Conservation (phyloP, 2,797 vertebrate species). For the Thalassophryne amazonica region DNA sequence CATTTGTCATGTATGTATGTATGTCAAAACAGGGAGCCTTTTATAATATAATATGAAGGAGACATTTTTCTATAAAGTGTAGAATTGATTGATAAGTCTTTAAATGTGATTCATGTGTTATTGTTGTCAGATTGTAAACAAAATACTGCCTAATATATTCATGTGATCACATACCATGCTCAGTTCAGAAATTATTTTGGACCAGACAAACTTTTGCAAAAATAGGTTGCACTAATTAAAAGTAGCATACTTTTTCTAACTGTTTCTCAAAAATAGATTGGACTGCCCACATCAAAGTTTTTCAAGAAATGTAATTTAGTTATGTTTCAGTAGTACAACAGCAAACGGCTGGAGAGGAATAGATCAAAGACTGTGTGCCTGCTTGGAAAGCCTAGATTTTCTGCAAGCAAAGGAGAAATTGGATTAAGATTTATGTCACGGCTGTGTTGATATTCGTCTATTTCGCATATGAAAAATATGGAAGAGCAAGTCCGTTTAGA, state of each 20-base stretch:
- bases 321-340: constrained; percentile 23
- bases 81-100: not conserved
- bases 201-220: not conserved
- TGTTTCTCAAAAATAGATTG: constrained; percentile 7
- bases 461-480: constrained; percentile 51
- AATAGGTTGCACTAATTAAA: not conserved
- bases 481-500: constrained; percentile 58
- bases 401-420: constrained; percentile 45
- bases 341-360: constrained; percentile 32
- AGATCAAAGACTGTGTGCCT: constrained; percentile 46
- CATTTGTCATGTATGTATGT: constrained; percentile 18
- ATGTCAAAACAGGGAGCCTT: constrained; percentile 11
- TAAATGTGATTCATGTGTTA: not conserved
- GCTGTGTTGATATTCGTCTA: constrained; percentile 57
- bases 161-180: not conserved
- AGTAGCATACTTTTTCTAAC: not conserved
- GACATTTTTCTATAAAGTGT: not conserved
- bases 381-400: constrained; percentile 44
- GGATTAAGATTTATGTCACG: constrained; percentile 61
- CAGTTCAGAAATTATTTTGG: not conserved
- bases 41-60: constrained; percentile 10
- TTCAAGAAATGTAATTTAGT: constrained; percentile 26
- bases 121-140: not conserved
- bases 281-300: constrained; percentile 30
- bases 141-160: not conserved